These are phyloP conservation scores for Drosophila mettleri DNA, from an alignment of 2,888 invertebrate species.

Conservation along the genomic window DNA sequence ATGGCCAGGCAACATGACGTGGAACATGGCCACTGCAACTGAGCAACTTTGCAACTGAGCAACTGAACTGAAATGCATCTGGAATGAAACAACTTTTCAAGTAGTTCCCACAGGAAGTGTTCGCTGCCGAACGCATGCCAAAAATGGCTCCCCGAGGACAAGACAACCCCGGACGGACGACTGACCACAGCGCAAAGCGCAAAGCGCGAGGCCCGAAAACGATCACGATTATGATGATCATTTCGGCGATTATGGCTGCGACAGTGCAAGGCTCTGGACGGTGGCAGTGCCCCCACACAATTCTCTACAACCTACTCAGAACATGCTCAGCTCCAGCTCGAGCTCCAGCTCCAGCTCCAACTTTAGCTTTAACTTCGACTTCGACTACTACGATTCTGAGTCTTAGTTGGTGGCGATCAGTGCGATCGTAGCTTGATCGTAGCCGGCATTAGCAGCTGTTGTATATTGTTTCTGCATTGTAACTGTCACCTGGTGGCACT, in stretches of 20 bases:
- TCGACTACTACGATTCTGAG: conserved; percentile 3
- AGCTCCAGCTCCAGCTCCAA: conserved; percentile 9
- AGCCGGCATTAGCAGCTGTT: conserved; percentile 56
- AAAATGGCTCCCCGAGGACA: conserved; percentile 75
- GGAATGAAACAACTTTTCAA: conserved; percentile 58
- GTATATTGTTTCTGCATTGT: conserved; percentile 77
- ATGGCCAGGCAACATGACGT: conserved; percentile 53
- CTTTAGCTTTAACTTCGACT: conserved; percentile 10
- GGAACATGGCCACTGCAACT: conserved; percentile 34
- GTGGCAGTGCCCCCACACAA: conserved; percentile 65
- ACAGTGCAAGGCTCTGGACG: conserved; percentile 42
- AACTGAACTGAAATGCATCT: conserved; percentile 30
- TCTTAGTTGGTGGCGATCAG: conserved; percentile 49
- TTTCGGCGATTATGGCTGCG: conserved; percentile 66
- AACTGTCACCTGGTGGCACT: conserved; percentile 77
- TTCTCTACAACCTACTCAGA: conserved; percentile 22
- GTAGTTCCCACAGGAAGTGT: conserved; percentile 78
- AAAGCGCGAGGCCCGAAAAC: conserved; percentile 51
- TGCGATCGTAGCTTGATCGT: conserved; percentile 36
- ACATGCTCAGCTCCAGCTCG: conserved; percentile 20
- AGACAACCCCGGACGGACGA: conserved; percentile 57
- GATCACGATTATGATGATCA: conserved; percentile 78
- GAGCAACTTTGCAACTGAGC: conserved; percentile 3
- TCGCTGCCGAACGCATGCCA: conserved; percentile 74
- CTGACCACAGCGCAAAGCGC: conserved; percentile 41